phyloP scores from a whole-genome alignment of 2,113 vertebrate genomes.

The Epinephelus cyanopodus region DNA sequence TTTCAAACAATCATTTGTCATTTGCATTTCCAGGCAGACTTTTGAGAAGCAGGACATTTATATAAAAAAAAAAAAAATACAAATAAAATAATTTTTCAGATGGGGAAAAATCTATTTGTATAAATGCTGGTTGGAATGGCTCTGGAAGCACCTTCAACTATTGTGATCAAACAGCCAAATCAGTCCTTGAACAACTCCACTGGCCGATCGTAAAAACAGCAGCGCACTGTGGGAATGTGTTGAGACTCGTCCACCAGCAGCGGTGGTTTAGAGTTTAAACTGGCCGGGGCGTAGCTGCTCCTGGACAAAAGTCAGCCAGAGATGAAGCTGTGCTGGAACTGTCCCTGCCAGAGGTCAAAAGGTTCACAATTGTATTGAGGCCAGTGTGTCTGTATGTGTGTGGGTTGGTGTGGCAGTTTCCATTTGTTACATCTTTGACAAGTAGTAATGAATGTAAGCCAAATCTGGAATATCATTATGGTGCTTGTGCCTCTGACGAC shows the following conservation, averaged over 20 bases:
- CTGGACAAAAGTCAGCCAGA: conserved; percentile 55
- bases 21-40: not conserved
- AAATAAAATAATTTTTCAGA: not conserved
- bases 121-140: not conserved
- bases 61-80: not conserved
- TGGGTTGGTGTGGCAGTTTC: conserved; percentile 37
- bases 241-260: conserved; percentile 23
- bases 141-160: not conserved
- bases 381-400: conserved; percentile 17
- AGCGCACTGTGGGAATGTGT: conserved; percentile 31
- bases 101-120: not conserved
- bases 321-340: conserved; percentile 51
- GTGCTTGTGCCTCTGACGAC: conserved; percentile 16
- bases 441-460: conserved; percentile 10
- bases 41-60: not conserved
- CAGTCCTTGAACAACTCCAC: not conserved
- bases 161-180: conserved; percentile 13
- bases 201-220: not conserved
- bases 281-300: not conserved
- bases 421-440: conserved; percentile 12
- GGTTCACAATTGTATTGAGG: conserved; percentile 51
- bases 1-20: not conserved
- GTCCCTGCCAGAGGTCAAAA: conserved; percentile 47
- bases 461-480: conserved; percentile 51
- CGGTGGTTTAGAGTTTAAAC: conserved; percentile 8